These are phyloP conservation scores for Chrysina gloriosa DNA, from an alignment of 2,888 invertebrate species.

Conservation along the genomic window DNA sequence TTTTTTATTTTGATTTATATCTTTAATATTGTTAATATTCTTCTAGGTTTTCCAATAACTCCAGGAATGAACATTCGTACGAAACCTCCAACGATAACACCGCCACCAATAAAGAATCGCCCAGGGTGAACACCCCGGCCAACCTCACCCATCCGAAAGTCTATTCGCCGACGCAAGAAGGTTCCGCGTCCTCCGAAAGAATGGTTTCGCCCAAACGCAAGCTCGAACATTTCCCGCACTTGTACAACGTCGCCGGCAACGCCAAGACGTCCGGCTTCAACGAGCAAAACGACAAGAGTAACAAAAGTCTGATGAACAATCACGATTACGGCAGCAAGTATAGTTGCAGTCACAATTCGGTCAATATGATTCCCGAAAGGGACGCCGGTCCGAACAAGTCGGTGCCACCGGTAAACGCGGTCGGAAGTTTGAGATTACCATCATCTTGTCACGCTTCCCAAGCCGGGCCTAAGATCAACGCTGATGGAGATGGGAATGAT, in stretches of 20 bases:
- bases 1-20: no score
- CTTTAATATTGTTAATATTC: slow-evolving; percentile 2
- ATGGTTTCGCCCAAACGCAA: slow-evolving; percentile 64
- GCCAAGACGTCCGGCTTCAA: slow-evolving; percentile 63
- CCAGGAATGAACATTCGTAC: slow-evolving; percentile 63
- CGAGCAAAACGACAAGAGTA: slow-evolving; percentile 60
- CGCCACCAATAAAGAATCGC: slow-evolving; percentile 54
- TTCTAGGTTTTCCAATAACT: slow-evolving; percentile 67
- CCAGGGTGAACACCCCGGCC: slow-evolving; percentile 59
- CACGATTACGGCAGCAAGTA: slow-evolving; percentile 56
- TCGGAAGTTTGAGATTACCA: slow-evolving; percentile 57
- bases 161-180: slow-evolving; percentile 48
- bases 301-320: slow-evolving; percentile 53
- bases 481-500: slow-evolving; percentile 52
- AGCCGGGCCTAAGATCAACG: slow-evolving; percentile 52
- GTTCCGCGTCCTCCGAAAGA: slow-evolving; percentile 46
- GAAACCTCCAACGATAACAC: slow-evolving; percentile 51
- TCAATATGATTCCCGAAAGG: slow-evolving; percentile 68
- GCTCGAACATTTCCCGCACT: slow-evolving; percentile 61
- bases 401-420: slow-evolving; percentile 57
- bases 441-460: slow-evolving; percentile 52
- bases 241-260: slow-evolving; percentile 62
- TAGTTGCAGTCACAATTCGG: slow-evolving; percentile 55
- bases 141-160: slow-evolving; percentile 51
- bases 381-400: slow-evolving; percentile 67